A percentile compares a stretch with the other conserved stretches of the same genome.
phyloP scores from a whole-genome alignment of 92 coral and sea anemone genomes.

The Paramuricea clavata region DNA sequence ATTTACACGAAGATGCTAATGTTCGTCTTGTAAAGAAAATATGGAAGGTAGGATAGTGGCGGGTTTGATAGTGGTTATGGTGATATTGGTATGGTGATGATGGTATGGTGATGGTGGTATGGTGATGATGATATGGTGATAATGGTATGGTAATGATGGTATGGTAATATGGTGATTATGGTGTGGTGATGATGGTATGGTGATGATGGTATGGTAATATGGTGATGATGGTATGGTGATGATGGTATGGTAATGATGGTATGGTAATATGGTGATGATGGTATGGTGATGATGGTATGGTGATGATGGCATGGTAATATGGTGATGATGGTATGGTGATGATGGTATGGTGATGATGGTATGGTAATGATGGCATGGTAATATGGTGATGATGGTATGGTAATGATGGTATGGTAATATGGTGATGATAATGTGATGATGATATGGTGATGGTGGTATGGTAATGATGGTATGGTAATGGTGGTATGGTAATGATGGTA shows the following conservation, averaged over 20 bases:
- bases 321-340: too few relatives aligned
- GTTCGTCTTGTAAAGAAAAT: slow-evolving; percentile 29
- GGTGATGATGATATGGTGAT: background rate
- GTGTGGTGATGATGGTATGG: background rate
- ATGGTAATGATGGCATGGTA: background rate
- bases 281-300: too few relatives aligned
- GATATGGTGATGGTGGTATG: background rate
- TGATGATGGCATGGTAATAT: too few relatives aligned
- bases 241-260: slow-evolving; percentile 69
- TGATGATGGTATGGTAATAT: too few relatives aligned
- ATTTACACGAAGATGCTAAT: slow-evolving; percentile 71
- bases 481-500: background rate
- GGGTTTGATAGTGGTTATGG: too few relatives aligned
- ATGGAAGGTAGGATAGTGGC: slow-evolving; percentile 49
- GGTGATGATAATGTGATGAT: too few relatives aligned
- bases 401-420: background rate
- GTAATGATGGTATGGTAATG: background rate
- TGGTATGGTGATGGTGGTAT: background rate
- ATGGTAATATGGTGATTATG: background rate
- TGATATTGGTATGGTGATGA: background rate
- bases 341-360: background rate
- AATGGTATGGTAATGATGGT: background rate
- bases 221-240: background rate
- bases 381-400: background rate
- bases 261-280: too few relatives aligned